Base-by-base conservation (phyloP, 1,140 invertebrate genomes). In the Cydia amplana region DNA sequence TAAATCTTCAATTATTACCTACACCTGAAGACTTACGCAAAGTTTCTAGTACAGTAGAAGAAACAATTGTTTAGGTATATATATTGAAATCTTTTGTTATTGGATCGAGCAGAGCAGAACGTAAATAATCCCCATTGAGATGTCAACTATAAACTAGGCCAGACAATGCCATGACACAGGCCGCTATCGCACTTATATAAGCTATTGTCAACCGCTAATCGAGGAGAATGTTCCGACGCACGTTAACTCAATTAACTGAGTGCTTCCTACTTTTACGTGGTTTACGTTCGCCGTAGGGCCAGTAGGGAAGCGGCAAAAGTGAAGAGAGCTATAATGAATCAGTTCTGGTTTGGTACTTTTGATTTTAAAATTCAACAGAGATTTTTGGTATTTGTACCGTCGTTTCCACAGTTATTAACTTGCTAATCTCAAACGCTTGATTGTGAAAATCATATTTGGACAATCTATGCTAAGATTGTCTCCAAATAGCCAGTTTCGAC, bases 221-320 rank as follows among this genome's bases (percentile, higher is more conserved):
- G 55, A 60, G 51, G 7, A 60, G 20, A 60, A 12, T 60, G 20
- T 60, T 20, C 55, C 55, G 55, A 23, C 55, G 51, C 6, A 20
- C 51, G 55, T 0, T 60, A 60, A 60, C 55, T 60, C 55, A 60
- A 60, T 60, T 60, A 60, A 60, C 55, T 60, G 55, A 60, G 20
- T 23, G 20, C 55, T 60, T 60, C 55, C 55, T 60, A 60, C 55
- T 60, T 51, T 51, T 51, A 18, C 49, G 49, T 16, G 43, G 43
- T 55, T 18, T 55, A 55, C 51, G 51, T 55, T 51, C 28, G 46
- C 3, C 51, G 51, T 18, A 55, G 7, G 43, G 49, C 49, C 16
- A 4, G n/a, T 60, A 60, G 55, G 10, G 20, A 60, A 23, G 55
- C 55, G 9, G n/a, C 51, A 55, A 18, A 18, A 55, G 51, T 55